These are phyloP conservation scores for Meleagris gallopavo DNA, from an alignment of 2,113 vertebrate species.

Conservation along the genomic window DNA sequence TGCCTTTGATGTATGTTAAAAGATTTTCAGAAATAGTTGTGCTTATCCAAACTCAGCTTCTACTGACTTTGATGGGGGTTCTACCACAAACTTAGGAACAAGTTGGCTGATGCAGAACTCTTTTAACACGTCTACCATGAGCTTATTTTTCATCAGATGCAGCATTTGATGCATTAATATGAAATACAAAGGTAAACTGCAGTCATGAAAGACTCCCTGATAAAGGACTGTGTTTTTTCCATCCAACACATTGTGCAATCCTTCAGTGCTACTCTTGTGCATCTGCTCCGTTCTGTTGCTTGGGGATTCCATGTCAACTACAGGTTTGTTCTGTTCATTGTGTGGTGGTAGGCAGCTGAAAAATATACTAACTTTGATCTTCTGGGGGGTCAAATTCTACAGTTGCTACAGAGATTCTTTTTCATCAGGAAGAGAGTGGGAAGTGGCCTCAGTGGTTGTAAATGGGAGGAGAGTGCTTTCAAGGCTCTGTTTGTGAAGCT, in stretches of 20 bases:
- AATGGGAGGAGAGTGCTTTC: neutral
- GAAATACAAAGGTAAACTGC: neutral
- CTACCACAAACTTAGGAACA: neutral
- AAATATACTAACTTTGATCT: neutral
- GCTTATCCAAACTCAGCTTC: neutral
- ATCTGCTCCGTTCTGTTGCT: neutral
- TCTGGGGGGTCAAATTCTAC: neutral
- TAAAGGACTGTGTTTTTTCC: neutral
- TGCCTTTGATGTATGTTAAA: neutral
- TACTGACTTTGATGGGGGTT: neutral
- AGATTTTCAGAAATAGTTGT: neutral
- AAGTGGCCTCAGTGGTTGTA: neutral
- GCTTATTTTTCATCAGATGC: neutral
- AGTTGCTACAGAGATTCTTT: neutral
- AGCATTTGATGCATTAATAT: neutral
- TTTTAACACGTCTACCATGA: neutral
- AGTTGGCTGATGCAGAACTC: neutral
- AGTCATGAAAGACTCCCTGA: neutral
- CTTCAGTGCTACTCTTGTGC: neutral
- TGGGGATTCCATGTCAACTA: accelerated
- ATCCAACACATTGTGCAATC: neutral
- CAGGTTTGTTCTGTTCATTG: neutral
- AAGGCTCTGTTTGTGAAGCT: neutral
- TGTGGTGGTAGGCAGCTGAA: neutral
- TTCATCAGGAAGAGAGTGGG: neutral